A percentile compares a stretch with the other conserved stretches of the same genome.
Conservation (phyloP, 2,113 vertebrate genomes). For the Odocoileus hemionus region DNA sequence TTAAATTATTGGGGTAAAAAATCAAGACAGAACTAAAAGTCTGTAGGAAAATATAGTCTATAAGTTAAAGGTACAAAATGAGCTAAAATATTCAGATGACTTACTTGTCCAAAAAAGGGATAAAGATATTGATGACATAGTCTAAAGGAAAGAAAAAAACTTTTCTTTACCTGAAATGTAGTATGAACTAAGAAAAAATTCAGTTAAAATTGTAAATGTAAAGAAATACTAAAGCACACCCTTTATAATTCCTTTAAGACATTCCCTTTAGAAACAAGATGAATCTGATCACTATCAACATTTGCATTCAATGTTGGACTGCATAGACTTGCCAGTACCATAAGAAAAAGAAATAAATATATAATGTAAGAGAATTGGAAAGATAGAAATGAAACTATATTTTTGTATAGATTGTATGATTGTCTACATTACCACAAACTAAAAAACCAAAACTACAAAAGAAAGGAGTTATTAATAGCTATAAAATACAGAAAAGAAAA, state of each 20-base stretch:
- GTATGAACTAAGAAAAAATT: not conserved
- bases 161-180: not conserved
- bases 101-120: not conserved
- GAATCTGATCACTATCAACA: not conserved
- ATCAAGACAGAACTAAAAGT: not conserved
- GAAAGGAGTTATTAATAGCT: not conserved
- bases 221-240: not conserved
- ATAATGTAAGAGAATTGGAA: not conserved
- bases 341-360: not conserved
- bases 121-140: not conserved
- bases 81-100: not conserved
- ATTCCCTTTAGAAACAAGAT: not conserved
- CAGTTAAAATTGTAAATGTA: not conserved
- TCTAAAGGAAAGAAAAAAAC: not conserved
- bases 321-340: not conserved
- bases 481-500: not conserved
- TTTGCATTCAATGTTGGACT: not conserved
- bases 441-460: not conserved
- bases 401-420: not conserved
- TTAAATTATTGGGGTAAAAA: not conserved
- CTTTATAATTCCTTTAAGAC: not conserved
- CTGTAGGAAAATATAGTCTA: not conserved
- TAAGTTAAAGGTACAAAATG: not conserved
- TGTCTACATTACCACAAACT: not conserved
- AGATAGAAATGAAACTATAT: not conserved